A percentile compares a stretch with the other conserved stretches of the same genome.
Conservation (phyloP, 2,888 invertebrate species). For the Tachina grossa region DNA sequence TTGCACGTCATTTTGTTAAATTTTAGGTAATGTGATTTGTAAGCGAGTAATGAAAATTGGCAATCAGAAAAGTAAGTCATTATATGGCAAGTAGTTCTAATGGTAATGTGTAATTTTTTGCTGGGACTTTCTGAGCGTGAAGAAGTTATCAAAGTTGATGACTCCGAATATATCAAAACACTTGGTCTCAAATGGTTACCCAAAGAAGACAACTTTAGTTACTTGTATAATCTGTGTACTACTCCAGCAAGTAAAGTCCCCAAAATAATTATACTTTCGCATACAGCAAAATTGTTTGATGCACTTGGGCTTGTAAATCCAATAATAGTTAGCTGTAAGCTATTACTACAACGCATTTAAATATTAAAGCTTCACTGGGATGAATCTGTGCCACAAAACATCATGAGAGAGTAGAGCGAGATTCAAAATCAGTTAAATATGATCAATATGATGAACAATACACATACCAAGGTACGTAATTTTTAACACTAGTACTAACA, state of each 20-base stretch:
- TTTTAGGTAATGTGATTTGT: too few species aligned
- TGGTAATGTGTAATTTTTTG: too few species aligned
- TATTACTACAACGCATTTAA: slow-evolving; percentile 31
- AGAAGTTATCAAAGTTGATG: slow-evolving; percentile 31
- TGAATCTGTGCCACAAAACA: slow-evolving; percentile 52
- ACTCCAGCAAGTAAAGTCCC: background rate
- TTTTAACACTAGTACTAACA: slow-evolving; percentile 23
- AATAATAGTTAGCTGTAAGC: slow-evolving; percentile 11
- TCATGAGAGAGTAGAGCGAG: slow-evolving; percentile 23
- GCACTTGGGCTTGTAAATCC: slow-evolving; percentile 51
- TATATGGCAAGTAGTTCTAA: too few species aligned
- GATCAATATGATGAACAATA: background rate
- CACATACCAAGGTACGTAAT: slow-evolving; percentile 45
- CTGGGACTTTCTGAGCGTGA: slow-evolving; percentile 29
- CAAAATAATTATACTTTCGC: slow-evolving; percentile 3
- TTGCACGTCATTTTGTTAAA: too few species aligned
- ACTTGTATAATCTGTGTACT: background rate
- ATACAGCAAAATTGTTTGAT: slow-evolving; percentile 51
- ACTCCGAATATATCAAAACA: slow-evolving; percentile 44
- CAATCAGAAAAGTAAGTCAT: too few species aligned
- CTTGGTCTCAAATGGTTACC: slow-evolving; percentile 52
- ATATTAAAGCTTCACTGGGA: slow-evolving; percentile 59
- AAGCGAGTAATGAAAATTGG: too few species aligned
- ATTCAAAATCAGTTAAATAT: slow-evolving; percentile 4
- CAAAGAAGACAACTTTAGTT: slow-evolving; percentile 36